Conservation (phyloP, 2,888 invertebrate species). For the Ferrisia virgata region DNA sequence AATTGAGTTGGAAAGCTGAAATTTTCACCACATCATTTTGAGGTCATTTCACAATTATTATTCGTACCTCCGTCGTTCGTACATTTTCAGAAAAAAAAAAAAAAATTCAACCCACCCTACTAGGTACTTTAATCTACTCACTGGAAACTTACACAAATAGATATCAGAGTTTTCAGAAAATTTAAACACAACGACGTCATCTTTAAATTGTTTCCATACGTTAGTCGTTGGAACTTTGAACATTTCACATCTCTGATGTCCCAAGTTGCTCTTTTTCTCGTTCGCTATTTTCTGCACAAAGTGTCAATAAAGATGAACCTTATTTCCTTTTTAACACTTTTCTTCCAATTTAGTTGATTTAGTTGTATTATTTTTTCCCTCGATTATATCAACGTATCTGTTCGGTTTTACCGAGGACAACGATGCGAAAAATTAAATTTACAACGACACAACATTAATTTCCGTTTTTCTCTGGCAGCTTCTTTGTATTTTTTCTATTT, state of each 20-base stretch:
- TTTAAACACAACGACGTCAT: no score
- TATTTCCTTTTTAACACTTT: neutral
- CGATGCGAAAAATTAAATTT: constrained; percentile 17
- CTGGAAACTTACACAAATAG: neutral
- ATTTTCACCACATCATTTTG: no score
- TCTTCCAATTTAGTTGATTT: neutral
- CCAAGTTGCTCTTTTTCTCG: neutral
- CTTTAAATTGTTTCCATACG: no score
- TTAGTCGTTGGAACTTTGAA: no score
- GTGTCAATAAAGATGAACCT: neutral
- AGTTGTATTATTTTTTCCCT: neutral
- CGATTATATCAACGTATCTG: neutral
- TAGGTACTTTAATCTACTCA: no score
- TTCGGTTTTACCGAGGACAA: neutral
- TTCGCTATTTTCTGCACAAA: neutral
- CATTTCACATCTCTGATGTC: neutral
- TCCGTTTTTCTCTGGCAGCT: neutral
- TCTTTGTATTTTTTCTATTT: neutral
- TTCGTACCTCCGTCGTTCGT: no score
- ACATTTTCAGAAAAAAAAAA: no score
- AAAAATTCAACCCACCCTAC: no score
- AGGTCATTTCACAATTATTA: no score
- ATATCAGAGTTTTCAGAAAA: neutral
- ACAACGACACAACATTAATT: neutral
- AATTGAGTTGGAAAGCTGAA: no score